These are phyloP conservation scores for Hydropotes inermis DNA, from an alignment of 2,113 vertebrate species.

Conservation along the genomic window DNA sequence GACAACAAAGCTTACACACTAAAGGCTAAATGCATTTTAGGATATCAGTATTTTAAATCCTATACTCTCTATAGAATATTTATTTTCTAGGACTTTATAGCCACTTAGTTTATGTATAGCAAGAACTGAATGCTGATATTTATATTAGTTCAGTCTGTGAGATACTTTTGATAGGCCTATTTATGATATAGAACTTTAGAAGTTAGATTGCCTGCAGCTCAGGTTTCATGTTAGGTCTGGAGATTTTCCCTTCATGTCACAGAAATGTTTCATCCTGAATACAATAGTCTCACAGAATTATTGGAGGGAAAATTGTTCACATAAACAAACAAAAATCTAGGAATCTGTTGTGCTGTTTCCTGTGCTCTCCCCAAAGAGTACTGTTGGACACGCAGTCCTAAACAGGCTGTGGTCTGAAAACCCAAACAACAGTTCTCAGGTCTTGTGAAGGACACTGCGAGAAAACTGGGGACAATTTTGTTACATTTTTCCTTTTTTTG, in stretches of 20 bases:
- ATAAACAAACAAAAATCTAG: background rate
- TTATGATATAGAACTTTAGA: background rate
- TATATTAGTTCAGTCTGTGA: background rate
- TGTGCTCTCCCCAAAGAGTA: background rate
- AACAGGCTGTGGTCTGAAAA: background rate
- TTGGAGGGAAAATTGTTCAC: background rate
- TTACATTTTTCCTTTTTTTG: background rate
- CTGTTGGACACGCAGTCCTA: fast-evolving
- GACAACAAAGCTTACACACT: background rate
- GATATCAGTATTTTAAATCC: background rate
- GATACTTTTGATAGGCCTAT: background rate
- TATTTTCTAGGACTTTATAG: slow-evolving; percentile 3
- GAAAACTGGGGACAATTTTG: background rate
- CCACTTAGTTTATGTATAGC: background rate
- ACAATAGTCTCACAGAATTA: background rate
- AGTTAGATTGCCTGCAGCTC: background rate
- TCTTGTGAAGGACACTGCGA: background rate
- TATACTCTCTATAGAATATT: background rate
- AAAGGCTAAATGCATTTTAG: background rate
- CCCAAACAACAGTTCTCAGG: background rate
- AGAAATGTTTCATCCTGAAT: slow-evolving; percentile 21
- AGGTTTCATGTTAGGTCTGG: background rate
- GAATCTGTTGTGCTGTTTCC: background rate
- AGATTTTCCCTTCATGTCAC: background rate
- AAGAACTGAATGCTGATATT: slow-evolving; percentile 15